Percentiles rank a stretch among this genome's conserved stretches.
phyloP scores from a whole-genome alignment of 2,113 vertebrate species.

The Pelmatolapia mariae region DNA sequence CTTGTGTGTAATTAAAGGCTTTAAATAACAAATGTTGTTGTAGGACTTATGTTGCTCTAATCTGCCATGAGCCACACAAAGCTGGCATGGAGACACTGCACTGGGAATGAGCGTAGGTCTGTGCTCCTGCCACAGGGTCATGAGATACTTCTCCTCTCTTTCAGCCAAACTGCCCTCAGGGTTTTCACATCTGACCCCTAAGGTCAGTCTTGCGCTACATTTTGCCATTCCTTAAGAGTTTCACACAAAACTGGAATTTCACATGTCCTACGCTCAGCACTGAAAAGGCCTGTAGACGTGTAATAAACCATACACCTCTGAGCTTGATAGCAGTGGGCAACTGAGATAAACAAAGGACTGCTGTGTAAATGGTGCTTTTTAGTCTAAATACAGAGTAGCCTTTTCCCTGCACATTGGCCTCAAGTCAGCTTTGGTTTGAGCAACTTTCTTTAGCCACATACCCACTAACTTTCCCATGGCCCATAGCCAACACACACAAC shows the following conservation, averaged over 20 bases:
- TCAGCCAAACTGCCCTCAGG: slow-evolving; percentile 21
- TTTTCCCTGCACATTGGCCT: not conserved
- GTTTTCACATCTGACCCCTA: slow-evolving; percentile 45
- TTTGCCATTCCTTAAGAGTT: slow-evolving; percentile 27
- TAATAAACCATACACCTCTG: not conserved
- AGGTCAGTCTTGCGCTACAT: not conserved
- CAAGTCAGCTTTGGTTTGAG: slow-evolving; percentile 9
- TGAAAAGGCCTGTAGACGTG: not conserved
- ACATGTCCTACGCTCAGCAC: not conserved
- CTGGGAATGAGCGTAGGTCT: slow-evolving; percentile 24
- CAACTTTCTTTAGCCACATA: slow-evolving; percentile 26
- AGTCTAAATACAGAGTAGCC: slow-evolving; percentile 28
- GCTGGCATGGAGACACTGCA: slow-evolving; percentile 10
- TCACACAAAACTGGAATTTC: slow-evolving; percentile 2
- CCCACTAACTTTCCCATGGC: slow-evolving; percentile 25
- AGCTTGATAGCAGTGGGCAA: not conserved
- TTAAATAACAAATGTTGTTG: slow-evolving; percentile 38
- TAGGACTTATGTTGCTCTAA: slow-evolving; percentile 31
- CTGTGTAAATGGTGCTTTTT: slow-evolving; percentile 29
- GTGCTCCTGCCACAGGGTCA: slow-evolving; percentile 24
- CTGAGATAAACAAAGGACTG: slow-evolving; percentile 33
- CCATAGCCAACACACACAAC: slow-evolving; percentile 1
- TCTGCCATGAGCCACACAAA: slow-evolving; percentile 34
- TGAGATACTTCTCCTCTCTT: slow-evolving; percentile 23
- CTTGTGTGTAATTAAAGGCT: slow-evolving; percentile 22